Base-by-base conservation (phyloP, 2,797 vertebrate genomes). In the Rhinogobio ventralis region DNA sequence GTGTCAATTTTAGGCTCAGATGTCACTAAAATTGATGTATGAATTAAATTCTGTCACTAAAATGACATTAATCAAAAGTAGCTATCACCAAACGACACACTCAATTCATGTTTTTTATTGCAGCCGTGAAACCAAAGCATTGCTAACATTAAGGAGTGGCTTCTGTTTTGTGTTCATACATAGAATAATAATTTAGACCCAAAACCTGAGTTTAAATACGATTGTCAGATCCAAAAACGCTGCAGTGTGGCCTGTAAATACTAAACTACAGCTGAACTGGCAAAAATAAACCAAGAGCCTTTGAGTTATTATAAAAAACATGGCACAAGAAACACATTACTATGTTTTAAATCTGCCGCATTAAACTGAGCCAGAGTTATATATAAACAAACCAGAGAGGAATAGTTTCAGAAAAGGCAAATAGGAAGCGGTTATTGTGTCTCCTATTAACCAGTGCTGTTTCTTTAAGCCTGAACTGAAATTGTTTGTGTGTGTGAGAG, bases 321-420 rank as follows among this genome's bases (percentile, higher is more conserved):
- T 23, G 17, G 53, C 53, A 46, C 6, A 39, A 51, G 33, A 64
- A 60, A 30, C 51, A 72, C n/a, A 49, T 74, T 39, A n/a, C 25
- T 62, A 14, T 45, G 13, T 49, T 46, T 55, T 33, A 45, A 8
- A 30, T 67, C 42, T 23, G 8, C 30, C 23, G 20, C 71, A 46
- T 82, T 64, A 51, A 36, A 49, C 57, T 51, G 30, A 39, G 17
- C 46, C 8, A 9, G 10, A 39, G 51, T 39, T 74, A 74, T 17
- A 74, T 17, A 82, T 51, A 66, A 82, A 74, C 81, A 74, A 83
- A 25, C 23, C 46, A 53, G 30, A 83, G 30, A 75, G 14, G 25
- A 72, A 60, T 1, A 36, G 79, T 15, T 19, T 15, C 19, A 19
- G 14, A 74, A 82, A 73, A 49, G 28, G 57, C 45, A 42, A 64